These are phyloP conservation scores for Eristalis arbustorum DNA, from an alignment of 2,888 invertebrate species.

Conservation along the genomic window DNA sequence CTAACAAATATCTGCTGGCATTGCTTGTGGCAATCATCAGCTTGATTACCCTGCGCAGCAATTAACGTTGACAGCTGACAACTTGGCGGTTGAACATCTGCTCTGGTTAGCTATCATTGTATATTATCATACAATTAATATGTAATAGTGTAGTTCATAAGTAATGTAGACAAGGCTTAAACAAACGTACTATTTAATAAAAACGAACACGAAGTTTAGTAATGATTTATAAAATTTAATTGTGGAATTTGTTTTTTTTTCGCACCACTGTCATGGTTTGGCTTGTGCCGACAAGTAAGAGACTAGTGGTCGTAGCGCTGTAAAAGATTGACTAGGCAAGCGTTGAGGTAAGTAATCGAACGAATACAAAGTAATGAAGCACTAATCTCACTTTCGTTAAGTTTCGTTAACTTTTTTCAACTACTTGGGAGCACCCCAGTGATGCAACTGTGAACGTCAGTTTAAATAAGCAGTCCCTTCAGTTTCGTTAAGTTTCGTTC, in stretches of 20 bases:
- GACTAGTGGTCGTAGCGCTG: too few relatives aligned
- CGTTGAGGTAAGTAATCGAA: too few relatives aligned
- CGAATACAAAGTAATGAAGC: too few relatives aligned
- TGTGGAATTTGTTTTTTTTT: neutral
- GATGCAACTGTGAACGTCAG: too few relatives aligned
- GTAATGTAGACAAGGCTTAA: constrained; percentile 22
- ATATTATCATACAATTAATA: constrained; percentile 57
- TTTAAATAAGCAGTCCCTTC: too few relatives aligned
- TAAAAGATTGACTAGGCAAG: too few relatives aligned
- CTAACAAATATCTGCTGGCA: constrained; percentile 40
- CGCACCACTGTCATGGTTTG: too few relatives aligned
- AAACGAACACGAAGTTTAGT: constrained; percentile 26
- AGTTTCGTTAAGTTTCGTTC: too few relatives aligned
- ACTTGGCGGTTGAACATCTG: neutral
- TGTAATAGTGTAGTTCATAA: constrained; percentile 32
- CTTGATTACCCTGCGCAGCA: constrained; percentile 15
- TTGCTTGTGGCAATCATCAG: constrained; percentile 33
- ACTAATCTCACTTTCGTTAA: too few relatives aligned
- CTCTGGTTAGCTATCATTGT: constrained; percentile 44
- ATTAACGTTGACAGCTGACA: neutral
- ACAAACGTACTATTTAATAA: constrained; percentile 33
- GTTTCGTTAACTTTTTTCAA: too few relatives aligned
- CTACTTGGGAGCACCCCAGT: too few relatives aligned
- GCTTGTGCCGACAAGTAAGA: too few relatives aligned
- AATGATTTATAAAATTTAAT: neutral